Base-by-base conservation (phyloP, 2,113 vertebrate genomes). In the Ursus arctos region DNA sequence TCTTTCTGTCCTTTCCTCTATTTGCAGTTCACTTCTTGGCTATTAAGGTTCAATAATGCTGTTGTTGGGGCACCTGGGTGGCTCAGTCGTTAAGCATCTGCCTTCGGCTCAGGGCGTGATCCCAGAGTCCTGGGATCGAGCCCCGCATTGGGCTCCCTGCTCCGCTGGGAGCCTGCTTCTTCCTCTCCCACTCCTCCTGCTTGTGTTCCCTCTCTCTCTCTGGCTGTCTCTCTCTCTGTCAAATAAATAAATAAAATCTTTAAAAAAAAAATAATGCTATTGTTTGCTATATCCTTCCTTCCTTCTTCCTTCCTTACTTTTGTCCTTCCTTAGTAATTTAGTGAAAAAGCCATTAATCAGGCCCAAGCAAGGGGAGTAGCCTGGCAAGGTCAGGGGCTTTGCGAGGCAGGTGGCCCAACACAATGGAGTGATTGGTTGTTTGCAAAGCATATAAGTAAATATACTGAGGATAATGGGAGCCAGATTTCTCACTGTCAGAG, bases 31-130 rank as follows among this genome's bases (percentile, higher is more conserved):
- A 91, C 76, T 69, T 11, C 2, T 72, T 80, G 36, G 24, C 26
- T 33, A 28, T 84, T 86, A 67, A 91, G 4, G 18, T 88, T 93
- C 51, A 96, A 3, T 95, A 81, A 86, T 96, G 55, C 76, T 94
- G 15, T 83, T 88, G 86, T 92, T 96, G 43, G 43, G 43, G 43
- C 43, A 43, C 43, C 43, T 43, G 43, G 43, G 43, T 43, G 43
- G 4, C 5, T 5, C 43, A 43, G 4, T 43, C 43, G 6, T 43
- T 43, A 43, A 43, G 43, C 43, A 43, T 43, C 43, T 43, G 43
- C 5, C 43, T 43, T 43, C 43, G 43, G 6, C 43, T 43, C 43
- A 43, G 4, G 43, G 43, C 43, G 4, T 43, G 43, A 43, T 43
- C 43, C 43, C 43, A 43, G 43, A 43, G 43, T 43, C 43, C 43